Evolutionary conservation across 2,888 invertebrate genomes (phyloP), one percentile per base, ranked within the genome.

Genomic region (Drosophila paranaensis): DNA sequence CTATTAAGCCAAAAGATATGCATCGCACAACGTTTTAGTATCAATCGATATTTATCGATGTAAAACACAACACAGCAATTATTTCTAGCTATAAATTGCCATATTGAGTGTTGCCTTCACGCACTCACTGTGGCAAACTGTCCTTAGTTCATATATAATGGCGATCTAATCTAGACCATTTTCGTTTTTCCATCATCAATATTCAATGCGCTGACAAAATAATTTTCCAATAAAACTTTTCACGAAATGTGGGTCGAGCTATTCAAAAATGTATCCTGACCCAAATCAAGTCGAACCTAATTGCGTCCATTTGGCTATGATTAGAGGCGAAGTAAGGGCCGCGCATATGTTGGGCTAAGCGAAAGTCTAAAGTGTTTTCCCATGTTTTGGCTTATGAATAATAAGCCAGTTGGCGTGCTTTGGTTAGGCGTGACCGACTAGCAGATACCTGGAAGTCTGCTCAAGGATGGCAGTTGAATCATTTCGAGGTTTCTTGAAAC

Each of bases 141-240:
- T 37, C 51, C 37, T 25, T 8, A 53, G 37, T 25, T 25, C 37
- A 37, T 37, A 37, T 37, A 16, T 53, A 35, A 35, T 35, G 11
- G 16, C 13, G 3, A 6, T 25, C 14, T 53, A 53, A 53, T 53
- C 51, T 25, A 5, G 25, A 5, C 37, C 37, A 37, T 25, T 14
- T 25, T 53, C 25, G 25, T 14, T 53, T 37, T 53, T 37, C 37
- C 51, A 53, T 51, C 51, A 37, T 53, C 33, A 53, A 53, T 53
- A 37, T 53, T 37, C 9, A 53, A 53, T 53, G 37, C 4, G 14
- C 33, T 50, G 33, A 33, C 20, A 20, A 20, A 20, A 20, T 20
- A 20, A 20, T 20, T 16, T 1, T 8, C 35, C 35, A 20, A 9
- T 25, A 20, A 51, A 51, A 51, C 9, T 51, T 51, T 51, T 37